A percentile compares a stretch with the other conserved stretches of the same genome.
Conservation (phyloP, 2,797 vertebrate species). For the Sitta carolinensis region DNA sequence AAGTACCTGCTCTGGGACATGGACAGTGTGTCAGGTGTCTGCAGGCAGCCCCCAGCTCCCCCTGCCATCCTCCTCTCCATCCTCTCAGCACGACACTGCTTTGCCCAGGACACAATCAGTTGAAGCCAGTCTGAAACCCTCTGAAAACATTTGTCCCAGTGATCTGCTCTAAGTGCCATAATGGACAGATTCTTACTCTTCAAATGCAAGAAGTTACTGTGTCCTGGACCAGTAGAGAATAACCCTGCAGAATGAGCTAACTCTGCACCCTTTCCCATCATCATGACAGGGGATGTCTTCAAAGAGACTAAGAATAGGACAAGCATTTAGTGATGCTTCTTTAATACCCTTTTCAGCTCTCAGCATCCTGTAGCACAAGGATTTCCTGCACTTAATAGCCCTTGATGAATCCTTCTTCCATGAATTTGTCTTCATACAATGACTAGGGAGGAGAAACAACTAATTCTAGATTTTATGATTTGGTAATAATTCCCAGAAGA, state of each 20-base stretch:
- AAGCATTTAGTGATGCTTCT: neutral
- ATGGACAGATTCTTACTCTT: neutral
- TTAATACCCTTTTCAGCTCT: neutral
- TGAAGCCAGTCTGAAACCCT: neutral
- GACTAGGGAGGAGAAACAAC: neutral
- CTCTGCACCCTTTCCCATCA: neutral
- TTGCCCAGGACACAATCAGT: neutral
- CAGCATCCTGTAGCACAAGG: neutral
- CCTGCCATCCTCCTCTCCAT: neutral
- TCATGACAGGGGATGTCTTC: neutral
- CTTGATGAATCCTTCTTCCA: neutral
- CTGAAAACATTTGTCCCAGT: neutral
- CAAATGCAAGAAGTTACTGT: neutral
- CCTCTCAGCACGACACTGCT: neutral
- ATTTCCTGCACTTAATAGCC: neutral
- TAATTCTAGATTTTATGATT: neutral
- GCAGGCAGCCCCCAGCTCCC: neutral
- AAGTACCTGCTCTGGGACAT: neutral
- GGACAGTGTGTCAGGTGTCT: rapidly evolving
- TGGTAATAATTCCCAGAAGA: neutral
- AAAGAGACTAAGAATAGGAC: neutral
- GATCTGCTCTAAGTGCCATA: neutral
- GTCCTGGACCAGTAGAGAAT: neutral
- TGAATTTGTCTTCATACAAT: neutral
- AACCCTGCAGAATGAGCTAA: neutral